Percentiles rank a stretch among this genome's conserved stretches.
These are phyloP conservation scores for Dendrocopos noguchii DNA, from an alignment of 2,113 vertebrate genomes.

Conservation along the genomic window DNA sequence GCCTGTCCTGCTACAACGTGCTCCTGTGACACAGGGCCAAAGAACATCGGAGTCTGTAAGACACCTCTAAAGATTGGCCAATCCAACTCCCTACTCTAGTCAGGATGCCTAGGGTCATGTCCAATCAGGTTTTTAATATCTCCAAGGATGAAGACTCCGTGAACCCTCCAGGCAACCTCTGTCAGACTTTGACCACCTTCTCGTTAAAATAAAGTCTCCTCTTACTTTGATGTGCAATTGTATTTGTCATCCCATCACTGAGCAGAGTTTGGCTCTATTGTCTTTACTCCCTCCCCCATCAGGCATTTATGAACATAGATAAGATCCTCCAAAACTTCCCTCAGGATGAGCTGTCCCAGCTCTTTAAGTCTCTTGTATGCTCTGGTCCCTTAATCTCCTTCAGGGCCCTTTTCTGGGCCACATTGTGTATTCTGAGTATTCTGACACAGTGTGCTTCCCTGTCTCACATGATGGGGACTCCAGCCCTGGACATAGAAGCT, in stretches of 20 bases:
- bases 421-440: too few species aligned
- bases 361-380: too few species aligned
- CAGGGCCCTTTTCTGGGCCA: background rate
- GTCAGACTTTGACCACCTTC: background rate
- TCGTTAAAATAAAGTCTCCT: background rate
- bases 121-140: background rate
- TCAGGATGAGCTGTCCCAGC: background rate
- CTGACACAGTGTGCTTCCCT: too few species aligned
- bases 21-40: background rate
- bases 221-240: background rate
- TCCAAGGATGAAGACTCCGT: background rate
- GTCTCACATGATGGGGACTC: background rate
- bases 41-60: accelerated
- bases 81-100: background rate
- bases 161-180: background rate
- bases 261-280: background rate
- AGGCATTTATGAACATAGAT: background rate
- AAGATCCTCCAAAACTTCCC: background rate
- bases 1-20: background rate
- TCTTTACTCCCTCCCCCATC: background rate
- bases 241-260: background rate
- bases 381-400: background rate
- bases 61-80: accelerated
- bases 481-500: background rate
- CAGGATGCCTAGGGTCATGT: background rate